A percentile compares a stretch with the other conserved stretches of the same genome.
These are phyloP conservation scores for Caiman crocodilus DNA, from an alignment of 2,797 vertebrate genomes.

Conservation along the genomic window DNA sequence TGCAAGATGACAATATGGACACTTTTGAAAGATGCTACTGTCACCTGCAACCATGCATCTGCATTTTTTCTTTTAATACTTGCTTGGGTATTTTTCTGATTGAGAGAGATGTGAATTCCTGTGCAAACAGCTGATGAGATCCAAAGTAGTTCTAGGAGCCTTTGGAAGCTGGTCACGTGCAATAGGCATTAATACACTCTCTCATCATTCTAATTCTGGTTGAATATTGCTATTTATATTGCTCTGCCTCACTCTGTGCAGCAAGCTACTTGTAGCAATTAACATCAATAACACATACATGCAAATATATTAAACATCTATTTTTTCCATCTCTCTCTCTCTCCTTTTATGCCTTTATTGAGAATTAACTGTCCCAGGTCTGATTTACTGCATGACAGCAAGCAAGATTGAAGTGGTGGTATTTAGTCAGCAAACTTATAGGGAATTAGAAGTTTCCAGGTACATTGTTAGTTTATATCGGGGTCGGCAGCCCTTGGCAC, in stretches of 20 bases:
- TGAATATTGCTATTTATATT: background rate
- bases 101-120: background rate
- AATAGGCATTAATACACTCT: background rate
- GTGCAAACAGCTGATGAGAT: background rate
- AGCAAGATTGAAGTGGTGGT: background rate
- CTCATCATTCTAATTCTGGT: background rate
- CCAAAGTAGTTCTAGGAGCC: background rate
- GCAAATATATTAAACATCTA: background rate
- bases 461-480: background rate
- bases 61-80: background rate
- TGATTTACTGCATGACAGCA: background rate
- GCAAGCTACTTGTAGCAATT: background rate
- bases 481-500: too few relatives aligned
- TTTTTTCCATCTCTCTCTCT: background rate
- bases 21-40: background rate
- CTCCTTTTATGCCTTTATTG: background rate
- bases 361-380: background rate
- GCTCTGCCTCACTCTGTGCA: background rate
- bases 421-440: background rate
- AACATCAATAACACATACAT: background rate
- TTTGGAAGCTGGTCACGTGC: background rate
- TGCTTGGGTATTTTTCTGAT: background rate
- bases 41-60: background rate
- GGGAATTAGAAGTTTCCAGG: background rate
- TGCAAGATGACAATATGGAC: background rate